Conservation (phyloP, 2,888 invertebrate genomes). For the Platerodrilus igneus region DNA sequence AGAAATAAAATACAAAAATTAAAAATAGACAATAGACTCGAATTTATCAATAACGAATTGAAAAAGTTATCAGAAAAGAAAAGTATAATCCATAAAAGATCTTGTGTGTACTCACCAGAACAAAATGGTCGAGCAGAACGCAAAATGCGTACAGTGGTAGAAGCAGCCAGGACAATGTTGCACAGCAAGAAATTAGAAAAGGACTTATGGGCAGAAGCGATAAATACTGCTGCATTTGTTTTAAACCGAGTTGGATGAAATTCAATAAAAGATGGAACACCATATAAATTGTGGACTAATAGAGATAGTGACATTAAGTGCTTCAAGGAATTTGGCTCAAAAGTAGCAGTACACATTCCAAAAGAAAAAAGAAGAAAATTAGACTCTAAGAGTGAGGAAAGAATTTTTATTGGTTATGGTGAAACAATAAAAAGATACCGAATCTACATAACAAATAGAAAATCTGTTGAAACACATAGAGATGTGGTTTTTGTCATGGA, state of each 20-base stretch:
- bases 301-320: constrained; percentile 35
- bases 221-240: constrained; percentile 25
- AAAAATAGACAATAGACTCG: constrained; percentile 34
- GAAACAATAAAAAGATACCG: constrained; percentile 28
- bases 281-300: constrained; percentile 39
- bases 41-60: constrained; percentile 32
- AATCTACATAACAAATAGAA: constrained; percentile 21
- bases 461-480: constrained; percentile 17
- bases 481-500: constrained; percentile 22
- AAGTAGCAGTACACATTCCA: constrained; percentile 38
- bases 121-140: constrained; percentile 41
- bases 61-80: constrained; percentile 22
- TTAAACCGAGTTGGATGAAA: constrained; percentile 27
- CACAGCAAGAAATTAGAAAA: constrained; percentile 27
- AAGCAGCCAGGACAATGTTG: constrained; percentile 34
- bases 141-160: constrained; percentile 38
- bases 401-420: constrained; percentile 41
- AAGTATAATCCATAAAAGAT: constrained; percentile 35
- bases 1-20: constrained; percentile 29
- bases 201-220: constrained; percentile 39
- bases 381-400: constrained; percentile 35
- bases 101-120: constrained; percentile 37
- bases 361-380: constrained; percentile 37
- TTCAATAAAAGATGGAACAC: constrained; percentile 28
- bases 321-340: constrained; percentile 40